Evolutionary conservation across 2,797 vertebrate genomes (phyloP), one percentile per base, ranked within the genome.

Genomic region (Pelobates cultripes): DNA sequence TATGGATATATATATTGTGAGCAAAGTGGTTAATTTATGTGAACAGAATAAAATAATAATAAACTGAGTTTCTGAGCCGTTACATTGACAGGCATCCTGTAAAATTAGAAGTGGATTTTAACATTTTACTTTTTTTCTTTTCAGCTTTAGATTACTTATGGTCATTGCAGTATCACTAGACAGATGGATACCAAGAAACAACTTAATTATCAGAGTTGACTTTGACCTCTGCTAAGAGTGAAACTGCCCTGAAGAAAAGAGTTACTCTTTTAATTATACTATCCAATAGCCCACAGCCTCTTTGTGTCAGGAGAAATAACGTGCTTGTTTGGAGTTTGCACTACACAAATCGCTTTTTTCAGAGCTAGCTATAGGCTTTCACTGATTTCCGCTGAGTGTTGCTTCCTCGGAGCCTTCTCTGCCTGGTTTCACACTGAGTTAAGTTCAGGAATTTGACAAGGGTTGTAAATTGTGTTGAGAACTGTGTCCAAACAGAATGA

Each of bases 261-360:
- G 9, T 63, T 75, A 70, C 43, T 63, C 53, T 70, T 75, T 75
- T 81, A 78, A 83, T 83, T 83, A 76, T 63, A 63, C 60, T 83
- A 73, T 78, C 43, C 4, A 41, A 43, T 73, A 13, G 63, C 81
- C 71, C 41, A 69, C 53, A 70, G 76, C 14, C n/a, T n/a, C 10
- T 66, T 47, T 12, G 57, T 78, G 81, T 83, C 81, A 83, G 42
- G 51, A 70, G 71, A 43, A 78, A 83, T 70, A 42, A 43, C 4
- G 17, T 9, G 51, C 63, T 44, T 60, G 14, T 14, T 61, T 15
- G 12, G 40, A 70, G 43, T 77, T 43, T 82, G 8, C 41, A 40
- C 42, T 47, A 17, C 41, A 72, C 14, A 43, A 44, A 71, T 45
- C 7, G 40, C 61, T 53, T 44, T 75, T 45, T 64, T 3, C 28